Evolutionary conservation across 2,113 vertebrate species (phyloP), one percentile per base, ranked within the genome.

Genomic region (Strigops habroptila): DNA sequence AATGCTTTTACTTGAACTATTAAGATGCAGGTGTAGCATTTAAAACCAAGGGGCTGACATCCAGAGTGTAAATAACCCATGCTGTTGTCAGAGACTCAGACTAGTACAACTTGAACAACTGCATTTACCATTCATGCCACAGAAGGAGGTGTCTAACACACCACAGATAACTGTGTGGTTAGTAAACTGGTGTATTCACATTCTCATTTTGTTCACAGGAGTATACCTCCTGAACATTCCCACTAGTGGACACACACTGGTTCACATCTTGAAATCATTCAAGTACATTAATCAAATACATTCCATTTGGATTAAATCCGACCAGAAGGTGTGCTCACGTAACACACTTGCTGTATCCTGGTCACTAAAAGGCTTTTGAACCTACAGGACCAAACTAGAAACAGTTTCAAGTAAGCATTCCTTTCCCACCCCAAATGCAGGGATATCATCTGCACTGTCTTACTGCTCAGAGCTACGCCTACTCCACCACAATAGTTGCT

Each of bases 81-180:
- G 7, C 18, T 59, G 10, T 6, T 63, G 31, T 12, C 52, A 49
- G 16, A 69, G 35, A 48, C 27, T 27, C 62, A n/a, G 27, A 53
- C 13, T 3, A 2, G 33, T 37, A 21, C 14, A 48, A 3, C 12
- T 13, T 39, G 7, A 81, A 24, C 53, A 77, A 18, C 23, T 51
- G 53, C 60, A 78, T 37, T 65, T 43, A 19, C 16, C 75, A 25
- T 13, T 28, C 1, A 5, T 10, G 39, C 33, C 22, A 10, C 0
- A 0, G 28, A 13, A 41, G 31, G 22, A 48, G 10, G 15, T 21
- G 15, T 35, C 21, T 65, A 16, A 84, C 15, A 15, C 16, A 18
- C 7, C 10, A 65, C 12, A 68, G 12, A 1, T 4, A 24, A 1
- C 25, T 1, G 4, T 8, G 6, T 6, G 19, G 52, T 75, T 12